phyloP scores from a whole-genome alignment of 2,113 vertebrate species.

The Alethe diademata region DNA sequence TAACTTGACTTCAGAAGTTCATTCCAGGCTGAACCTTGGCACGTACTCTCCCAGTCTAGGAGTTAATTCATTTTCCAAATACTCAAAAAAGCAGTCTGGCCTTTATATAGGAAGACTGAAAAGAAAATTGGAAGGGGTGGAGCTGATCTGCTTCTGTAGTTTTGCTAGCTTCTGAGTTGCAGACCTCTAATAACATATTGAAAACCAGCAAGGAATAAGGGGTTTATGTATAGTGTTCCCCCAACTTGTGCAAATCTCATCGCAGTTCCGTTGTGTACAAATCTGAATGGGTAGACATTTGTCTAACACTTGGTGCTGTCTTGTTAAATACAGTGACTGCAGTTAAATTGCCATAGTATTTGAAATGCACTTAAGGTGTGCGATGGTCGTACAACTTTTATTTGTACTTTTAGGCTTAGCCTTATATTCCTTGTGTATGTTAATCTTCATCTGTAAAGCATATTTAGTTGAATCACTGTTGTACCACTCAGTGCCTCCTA shows the following conservation, averaged over 20 bases:
- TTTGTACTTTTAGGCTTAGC: neutral
- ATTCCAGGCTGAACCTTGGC: conserved; percentile 34
- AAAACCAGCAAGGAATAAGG: neutral
- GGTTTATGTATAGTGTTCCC: neutral
- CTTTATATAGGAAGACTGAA: neutral
- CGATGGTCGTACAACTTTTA: neutral
- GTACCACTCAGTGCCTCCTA: neutral
- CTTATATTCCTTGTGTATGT: neutral
- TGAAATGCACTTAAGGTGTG: neutral
- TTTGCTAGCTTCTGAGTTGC: neutral
- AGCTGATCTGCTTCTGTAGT: neutral
- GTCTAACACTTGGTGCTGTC: neutral
- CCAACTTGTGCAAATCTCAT: neutral
- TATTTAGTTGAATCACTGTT: neutral
- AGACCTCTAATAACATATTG: neutral
- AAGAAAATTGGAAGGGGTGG: neutral
- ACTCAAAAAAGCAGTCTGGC: neutral
- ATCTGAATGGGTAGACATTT: neutral
- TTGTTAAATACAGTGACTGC: neutral
- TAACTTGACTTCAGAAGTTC: neutral
- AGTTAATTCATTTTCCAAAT: conserved; percentile 59
- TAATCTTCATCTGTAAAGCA: neutral
- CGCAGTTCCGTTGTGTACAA: accelerated
- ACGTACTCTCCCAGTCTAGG: neutral
- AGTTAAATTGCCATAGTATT: neutral